Evolutionary conservation across 2,113 vertebrate genomes (phyloP).

Genomic region (Cacatua alba): DNA sequence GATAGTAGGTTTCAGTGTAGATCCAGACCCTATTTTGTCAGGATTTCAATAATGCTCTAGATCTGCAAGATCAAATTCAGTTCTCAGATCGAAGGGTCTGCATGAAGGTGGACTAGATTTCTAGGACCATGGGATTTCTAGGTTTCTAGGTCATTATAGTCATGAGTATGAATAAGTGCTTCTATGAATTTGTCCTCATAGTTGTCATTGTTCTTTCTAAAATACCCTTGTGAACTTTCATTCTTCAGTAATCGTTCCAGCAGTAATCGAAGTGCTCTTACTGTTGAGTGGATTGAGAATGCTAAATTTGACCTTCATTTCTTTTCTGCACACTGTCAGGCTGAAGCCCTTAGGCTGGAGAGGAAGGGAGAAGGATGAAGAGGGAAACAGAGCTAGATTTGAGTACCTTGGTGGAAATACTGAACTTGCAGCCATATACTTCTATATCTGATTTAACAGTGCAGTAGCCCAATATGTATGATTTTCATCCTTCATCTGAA

Average conservation of each 20-base stretch:
- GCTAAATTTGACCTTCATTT: not conserved
- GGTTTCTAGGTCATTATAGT: not conserved
- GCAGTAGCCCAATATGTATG: not conserved
- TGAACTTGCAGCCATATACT: not conserved
- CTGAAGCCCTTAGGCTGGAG: not conserved
- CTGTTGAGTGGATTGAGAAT: not conserved
- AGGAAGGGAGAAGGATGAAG: not conserved
- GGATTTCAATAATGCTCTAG: not conserved
- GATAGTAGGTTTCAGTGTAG: not conserved
- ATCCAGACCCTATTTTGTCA: not conserved
- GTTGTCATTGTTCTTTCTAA: not conserved
- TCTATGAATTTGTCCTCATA: not conserved
- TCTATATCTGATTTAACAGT: not conserved
- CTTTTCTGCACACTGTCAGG: not conserved
- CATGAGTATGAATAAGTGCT: not conserved
- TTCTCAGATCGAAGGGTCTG: not conserved
- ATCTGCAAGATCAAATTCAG: not conserved
- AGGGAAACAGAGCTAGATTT: not conserved
- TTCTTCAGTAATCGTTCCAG: not conserved
- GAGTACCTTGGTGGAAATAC: not conserved
- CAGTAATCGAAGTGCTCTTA: not conserved
- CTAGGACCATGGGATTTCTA: not conserved
- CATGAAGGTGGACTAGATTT: not conserved
- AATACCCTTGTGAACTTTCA: not conserved
- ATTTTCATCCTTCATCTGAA: conserved; percentile 1